These are phyloP conservation scores for Dastarcus helophoroides DNA, from an alignment of 2,888 invertebrate genomes.

Conservation along the genomic window DNA sequence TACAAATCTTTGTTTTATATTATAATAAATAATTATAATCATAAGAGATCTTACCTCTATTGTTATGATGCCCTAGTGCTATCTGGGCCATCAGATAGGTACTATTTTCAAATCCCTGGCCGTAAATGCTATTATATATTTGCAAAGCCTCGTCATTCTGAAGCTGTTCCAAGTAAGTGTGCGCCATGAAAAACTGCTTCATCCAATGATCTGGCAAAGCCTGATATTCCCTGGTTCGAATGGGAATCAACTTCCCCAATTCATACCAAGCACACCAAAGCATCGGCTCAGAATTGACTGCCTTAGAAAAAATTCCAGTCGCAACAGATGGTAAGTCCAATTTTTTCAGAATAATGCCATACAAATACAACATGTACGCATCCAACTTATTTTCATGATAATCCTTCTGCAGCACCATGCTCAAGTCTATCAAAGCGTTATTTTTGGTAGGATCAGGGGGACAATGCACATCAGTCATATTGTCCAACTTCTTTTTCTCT, in stretches of 20 bases:
- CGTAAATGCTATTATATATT: constrained; percentile 63
- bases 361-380: constrained; percentile 78
- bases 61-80: constrained; percentile 86
- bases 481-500: constrained; percentile 82
- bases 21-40: constrained; percentile 7
- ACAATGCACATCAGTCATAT: constrained; percentile 49
- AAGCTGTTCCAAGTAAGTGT: constrained; percentile 81
- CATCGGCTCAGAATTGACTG: constrained; percentile 68
- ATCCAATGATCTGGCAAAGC: constrained; percentile 86
- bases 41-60: constrained; percentile 73
- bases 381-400: constrained; percentile 57
- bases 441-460: constrained; percentile 47
- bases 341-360: constrained; percentile 83
- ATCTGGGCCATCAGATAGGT: constrained; percentile 85
- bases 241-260: constrained; percentile 64
- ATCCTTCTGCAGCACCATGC: constrained; percentile 46
- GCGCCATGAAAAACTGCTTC: constrained; percentile 82
- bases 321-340: constrained; percentile 71
- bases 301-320: constrained; percentile 63
- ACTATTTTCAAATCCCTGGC: constrained; percentile 75
- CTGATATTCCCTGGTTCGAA: constrained; percentile 57
- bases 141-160: constrained; percentile 81
- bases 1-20: no score
- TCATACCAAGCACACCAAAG: constrained; percentile 96
- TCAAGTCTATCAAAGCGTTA: constrained; percentile 43